A percentile compares a stretch with the other conserved stretches of the same genome.
These are phyloP conservation scores for Catharus ustulatus DNA, from an alignment of 2,797 vertebrate species.

Conservation along the genomic window DNA sequence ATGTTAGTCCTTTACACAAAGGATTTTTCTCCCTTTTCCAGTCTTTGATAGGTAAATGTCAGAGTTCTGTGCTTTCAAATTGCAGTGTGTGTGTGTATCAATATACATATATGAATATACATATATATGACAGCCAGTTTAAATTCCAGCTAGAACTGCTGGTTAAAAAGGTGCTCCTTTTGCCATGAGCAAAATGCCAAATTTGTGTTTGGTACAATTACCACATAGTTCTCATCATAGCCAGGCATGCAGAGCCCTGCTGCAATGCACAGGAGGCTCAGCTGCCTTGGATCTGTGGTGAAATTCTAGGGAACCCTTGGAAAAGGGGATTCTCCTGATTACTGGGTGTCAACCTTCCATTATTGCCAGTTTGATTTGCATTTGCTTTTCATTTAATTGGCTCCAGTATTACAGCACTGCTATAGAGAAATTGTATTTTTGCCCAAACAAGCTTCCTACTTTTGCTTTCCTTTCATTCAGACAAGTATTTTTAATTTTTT, in stretches of 20 bases:
- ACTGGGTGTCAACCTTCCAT: not conserved
- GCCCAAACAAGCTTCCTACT: not conserved
- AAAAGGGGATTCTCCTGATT: not conserved
- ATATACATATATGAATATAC: too few species aligned
- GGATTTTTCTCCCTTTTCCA: not conserved
- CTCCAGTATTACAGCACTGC: not conserved
- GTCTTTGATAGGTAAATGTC: not conserved
- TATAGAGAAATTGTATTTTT: not conserved
- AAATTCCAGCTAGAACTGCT: not conserved
- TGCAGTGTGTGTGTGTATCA: accelerated
- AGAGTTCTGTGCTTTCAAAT: not conserved
- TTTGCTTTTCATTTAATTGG: not conserved
- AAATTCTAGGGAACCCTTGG: not conserved
- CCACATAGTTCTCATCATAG: not conserved
- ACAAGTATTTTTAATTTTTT: not conserved
- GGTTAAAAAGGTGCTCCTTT: not conserved
- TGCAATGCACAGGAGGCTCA: not conserved
- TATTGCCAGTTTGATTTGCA: not conserved
- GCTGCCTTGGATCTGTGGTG: not conserved
- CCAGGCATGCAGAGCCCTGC: not conserved
- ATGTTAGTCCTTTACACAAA: not conserved
- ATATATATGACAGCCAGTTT: not conserved
- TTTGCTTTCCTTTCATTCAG: not conserved
- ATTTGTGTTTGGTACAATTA: not conserved
- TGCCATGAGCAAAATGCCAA: not conserved